Base-by-base conservation (phyloP, 2,888 invertebrate species). In the Nymphalis c-album region DNA sequence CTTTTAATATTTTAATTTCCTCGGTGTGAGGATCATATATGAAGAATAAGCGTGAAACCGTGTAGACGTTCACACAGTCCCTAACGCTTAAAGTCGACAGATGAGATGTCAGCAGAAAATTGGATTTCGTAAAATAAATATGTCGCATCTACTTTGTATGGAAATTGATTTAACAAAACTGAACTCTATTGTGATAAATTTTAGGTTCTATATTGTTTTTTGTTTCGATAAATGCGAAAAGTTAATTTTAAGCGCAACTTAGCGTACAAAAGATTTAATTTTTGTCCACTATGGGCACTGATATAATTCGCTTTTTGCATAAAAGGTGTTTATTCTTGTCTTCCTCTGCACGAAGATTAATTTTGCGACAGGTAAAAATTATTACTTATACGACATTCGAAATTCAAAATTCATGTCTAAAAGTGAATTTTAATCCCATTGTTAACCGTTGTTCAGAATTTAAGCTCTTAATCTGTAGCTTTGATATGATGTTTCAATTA, bases 81-180 rank as follows among this genome's bases (percentile, higher is more conserved):
- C 82, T 81, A 86, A 81, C 87, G 88, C 82, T 90, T 90, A 91
- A 91, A 92, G 91, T 84, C 89, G 91, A 92, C 92, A 91, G 91
- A 88, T 90, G 90, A 91, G 85, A 90, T 88, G 92, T 91, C 92
- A 87, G 91, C 91, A 91, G 91, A 91, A 92, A 92, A 92, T 92
- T 91, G 92, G 92, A 92, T 92, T 92, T 90, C 81, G 89, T 87
- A 90, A 91, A 91, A 91, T 92, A 92, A 92, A 92, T 90, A 91
- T 91, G 91, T 91, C 90, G 84, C 85, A 85, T 85, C 85, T 82
- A 83, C 84, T 85, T 86, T 84, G 84, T 57, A 57, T 18, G 35
- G 57, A 18, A 85, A 84, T 85, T 83, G 40, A 31, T 69, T 64
- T 69, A 51, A 13, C 69, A 48, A 85, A 82, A 82, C 70, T 70